Percentiles rank a stretch among this genome's conserved stretches.
Evolutionary conservation across 64 coral and sea anemone genomes (phyloP).

Genomic region (Stichodactyla mertensii): DNA sequence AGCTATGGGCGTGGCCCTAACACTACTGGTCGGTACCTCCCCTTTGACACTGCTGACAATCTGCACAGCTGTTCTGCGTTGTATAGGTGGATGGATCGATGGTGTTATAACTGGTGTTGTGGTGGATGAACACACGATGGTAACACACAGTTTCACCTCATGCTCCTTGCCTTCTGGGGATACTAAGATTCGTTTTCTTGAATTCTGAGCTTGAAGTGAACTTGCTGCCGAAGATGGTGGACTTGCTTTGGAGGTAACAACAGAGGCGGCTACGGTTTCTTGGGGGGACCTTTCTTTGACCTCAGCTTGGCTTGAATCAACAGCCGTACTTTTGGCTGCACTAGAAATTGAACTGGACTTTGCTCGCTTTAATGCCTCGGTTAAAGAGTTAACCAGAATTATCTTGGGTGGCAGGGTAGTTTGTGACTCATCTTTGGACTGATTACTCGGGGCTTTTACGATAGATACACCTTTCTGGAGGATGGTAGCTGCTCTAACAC

Average conservation of each 20-base stretch:
- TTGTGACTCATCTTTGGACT: not conserved
- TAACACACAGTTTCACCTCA: slow-evolving; percentile 6
- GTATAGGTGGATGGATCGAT: not conserved
- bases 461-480: not conserved
- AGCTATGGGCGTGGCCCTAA: not conserved
- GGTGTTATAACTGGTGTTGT: not conserved
- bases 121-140: not conserved
- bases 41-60: not conserved
- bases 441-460: not conserved
- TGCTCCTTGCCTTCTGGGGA: slow-evolving; percentile 15
- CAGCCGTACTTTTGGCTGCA: not conserved
- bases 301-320: not conserved
- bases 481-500: not conserved
- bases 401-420: not conserved
- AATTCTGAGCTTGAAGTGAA: not conserved
- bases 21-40: not conserved
- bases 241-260: not conserved
- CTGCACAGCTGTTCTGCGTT: not conserved
- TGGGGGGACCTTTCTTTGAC: not conserved
- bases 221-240: not conserved
- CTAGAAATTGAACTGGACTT: not conserved
- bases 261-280: not conserved
- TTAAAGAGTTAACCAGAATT: not conserved
- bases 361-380: not conserved
- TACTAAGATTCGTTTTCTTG: slow-evolving; percentile 13